These are phyloP conservation scores for Cassiopea xamachana DNA, from an alignment of 30 jellyfish, hydroid and myxozoan genomes.

Conservation along the genomic window DNA sequence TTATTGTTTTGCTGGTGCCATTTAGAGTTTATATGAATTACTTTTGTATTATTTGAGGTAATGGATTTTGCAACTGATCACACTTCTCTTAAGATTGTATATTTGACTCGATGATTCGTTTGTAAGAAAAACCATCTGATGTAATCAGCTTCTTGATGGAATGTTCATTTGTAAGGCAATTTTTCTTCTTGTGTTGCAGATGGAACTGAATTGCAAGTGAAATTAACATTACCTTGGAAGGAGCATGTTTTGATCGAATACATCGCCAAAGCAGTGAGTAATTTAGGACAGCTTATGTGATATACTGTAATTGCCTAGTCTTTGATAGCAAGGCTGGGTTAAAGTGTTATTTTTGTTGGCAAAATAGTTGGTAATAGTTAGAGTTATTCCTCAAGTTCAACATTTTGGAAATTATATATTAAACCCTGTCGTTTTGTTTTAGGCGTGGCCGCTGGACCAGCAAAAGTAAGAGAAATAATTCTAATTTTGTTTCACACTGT, in stretches of 20 bases:
- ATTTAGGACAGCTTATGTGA: not conserved
- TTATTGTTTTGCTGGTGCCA: no score
- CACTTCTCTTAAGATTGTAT: no score
- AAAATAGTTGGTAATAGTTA: no score
- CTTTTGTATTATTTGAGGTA: no score
- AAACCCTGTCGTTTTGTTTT: not conserved
- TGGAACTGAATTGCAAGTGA: slow-evolving; percentile 89
- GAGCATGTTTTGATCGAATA: slow-evolving; percentile 94
- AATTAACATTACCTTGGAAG: slow-evolving; percentile 95
- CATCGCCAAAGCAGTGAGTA: slow-evolving; percentile 94
- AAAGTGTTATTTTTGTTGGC: no score
- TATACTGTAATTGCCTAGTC: not conserved
- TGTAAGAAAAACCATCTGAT: no score
- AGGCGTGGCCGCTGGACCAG: slow-evolving; percentile 87
- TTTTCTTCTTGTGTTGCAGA: slow-evolving; percentile 18
- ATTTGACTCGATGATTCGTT: no score
- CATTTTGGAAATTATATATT: not conserved
- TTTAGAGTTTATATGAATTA: no score
- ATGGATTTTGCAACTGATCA: no score
- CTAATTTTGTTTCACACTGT: not conserved
- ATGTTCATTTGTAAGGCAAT: no score
- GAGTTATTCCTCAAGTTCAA: not conserved
- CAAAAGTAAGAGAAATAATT: slow-evolving; percentile 34
- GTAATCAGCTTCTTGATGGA: no score
- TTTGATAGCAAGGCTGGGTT: not conserved